Base-by-base conservation (phyloP, 1,140 invertebrate genomes). In the Lasioglossum albipes region DNA sequence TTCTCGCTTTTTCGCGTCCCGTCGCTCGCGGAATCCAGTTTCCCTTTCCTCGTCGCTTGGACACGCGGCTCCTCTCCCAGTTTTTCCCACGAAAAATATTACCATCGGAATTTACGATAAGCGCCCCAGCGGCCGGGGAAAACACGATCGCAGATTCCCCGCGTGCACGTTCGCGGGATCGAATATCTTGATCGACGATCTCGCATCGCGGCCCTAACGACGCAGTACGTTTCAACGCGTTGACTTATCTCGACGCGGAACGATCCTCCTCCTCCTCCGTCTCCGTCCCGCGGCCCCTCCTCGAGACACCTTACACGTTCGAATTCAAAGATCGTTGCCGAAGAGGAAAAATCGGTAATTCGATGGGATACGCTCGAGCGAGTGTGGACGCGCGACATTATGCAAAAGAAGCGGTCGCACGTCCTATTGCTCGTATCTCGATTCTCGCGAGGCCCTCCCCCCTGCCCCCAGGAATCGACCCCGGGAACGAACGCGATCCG, bases 381-480 rank as follows among this genome's bases (percentile, higher is more conserved):
- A 65, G 52, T 45, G 18, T 31, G 59, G 57, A 59, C 6, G 31
- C 18, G n/a, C 57, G 18, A 59, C 20, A 36, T 77, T 79, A 73
- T 66, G 69, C 64, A 79, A 65, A 79, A 73, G 70, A n/a, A 16
- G 76, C 76, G 52, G 7, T 20, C 18, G 61, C 59, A 5, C 36
- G 36, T 36, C 79, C 84, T 84, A 70, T 70, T 79, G 52, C 41
- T 84, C 64, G 68, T 49, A 72, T 67, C 49, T 65, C 31, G 27
- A 57, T 69, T 59, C 52, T 67, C 52, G 27, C 61, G 74, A 74
- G 67, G 27, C 49, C 36, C 20, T 13, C 13, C 16, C 20, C 13
- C 18, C 27, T 16, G 61, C 16, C 20, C 13, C 18, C 27, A 16
- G 61, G 2, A 75, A 62, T 52, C 64, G 42, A 27, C 9, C n/a